These are phyloP conservation scores for Leptoclinus maculatus DNA, from an alignment of 2,797 vertebrate genomes.

Conservation along the genomic window DNA sequence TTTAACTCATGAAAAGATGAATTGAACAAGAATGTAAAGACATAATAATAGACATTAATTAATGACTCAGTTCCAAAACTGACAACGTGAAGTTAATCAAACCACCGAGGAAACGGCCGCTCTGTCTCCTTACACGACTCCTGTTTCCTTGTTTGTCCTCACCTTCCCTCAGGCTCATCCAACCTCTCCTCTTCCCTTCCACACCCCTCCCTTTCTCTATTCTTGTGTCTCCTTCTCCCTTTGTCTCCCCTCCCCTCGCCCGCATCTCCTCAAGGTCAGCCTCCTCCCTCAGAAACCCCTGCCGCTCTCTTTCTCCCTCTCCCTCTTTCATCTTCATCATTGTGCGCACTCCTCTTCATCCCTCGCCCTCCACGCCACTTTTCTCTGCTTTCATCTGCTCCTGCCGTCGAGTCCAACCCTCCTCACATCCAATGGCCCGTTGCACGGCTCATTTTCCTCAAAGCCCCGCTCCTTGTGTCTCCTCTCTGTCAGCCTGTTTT, in stretches of 20 bases:
- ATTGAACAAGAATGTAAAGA: neutral
- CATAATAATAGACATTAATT: neutral
- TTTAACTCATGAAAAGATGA: neutral
- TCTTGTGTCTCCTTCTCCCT: neutral
- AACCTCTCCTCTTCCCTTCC: neutral
- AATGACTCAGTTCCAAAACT: neutral
- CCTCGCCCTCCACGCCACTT: slow-evolving; percentile 34
- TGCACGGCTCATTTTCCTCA: slow-evolving; percentile 35
- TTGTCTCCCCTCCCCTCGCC: neutral
- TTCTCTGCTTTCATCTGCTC: slow-evolving; percentile 60
- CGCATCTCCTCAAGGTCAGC: slow-evolving; percentile 54
- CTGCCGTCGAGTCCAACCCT: slow-evolving; percentile 7
- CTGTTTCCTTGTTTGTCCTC: slow-evolving; percentile 21
- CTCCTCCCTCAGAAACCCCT: slow-evolving; percentile 10
- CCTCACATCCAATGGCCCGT: slow-evolving; percentile 21
- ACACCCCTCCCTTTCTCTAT: neutral
- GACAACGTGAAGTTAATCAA: slow-evolving; percentile 1
- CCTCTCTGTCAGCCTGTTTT: slow-evolving; percentile 20
- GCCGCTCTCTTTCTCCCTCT: neutral
- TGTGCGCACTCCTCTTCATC: slow-evolving; percentile 54
- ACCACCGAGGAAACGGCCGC: neutral
- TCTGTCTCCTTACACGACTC: neutral
- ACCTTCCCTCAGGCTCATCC: slow-evolving; percentile 45
- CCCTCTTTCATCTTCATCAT: slow-evolving; percentile 58
- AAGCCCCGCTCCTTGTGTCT: slow-evolving; percentile 21